Evolutionary conservation across 2,888 invertebrate species (phyloP).

Genomic region (Ormia ochracea): DNA sequence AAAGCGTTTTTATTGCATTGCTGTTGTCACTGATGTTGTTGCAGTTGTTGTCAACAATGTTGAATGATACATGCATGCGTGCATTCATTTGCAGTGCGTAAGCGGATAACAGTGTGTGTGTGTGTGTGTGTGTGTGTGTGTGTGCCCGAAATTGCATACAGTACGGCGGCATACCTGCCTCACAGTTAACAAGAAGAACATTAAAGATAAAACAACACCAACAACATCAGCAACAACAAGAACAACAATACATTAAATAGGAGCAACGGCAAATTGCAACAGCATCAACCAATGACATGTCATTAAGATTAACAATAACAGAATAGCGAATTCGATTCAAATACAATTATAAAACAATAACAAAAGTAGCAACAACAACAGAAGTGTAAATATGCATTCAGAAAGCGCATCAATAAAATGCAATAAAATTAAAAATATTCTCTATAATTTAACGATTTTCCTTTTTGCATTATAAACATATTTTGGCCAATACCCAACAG

Average conservation of each 20-base stretch:
- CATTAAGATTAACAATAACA: slow-evolving; percentile 68
- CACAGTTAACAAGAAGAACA: slow-evolving; percentile 46
- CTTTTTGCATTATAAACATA: slow-evolving; percentile 66
- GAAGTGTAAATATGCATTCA: slow-evolving; percentile 59
- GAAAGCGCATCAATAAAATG: slow-evolving; percentile 59
- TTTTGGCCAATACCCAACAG: slow-evolving; percentile 75
- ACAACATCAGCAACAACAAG: background rate
- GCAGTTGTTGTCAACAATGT: slow-evolving; percentile 49
- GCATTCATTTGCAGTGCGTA: slow-evolving; percentile 9
- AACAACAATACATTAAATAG: background rate
- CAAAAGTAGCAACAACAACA: slow-evolving; percentile 23
- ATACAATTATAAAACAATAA: slow-evolving; percentile 55
- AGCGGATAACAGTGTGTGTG: too few relatives aligned
- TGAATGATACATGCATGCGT: slow-evolving; percentile 44
- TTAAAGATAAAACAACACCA: slow-evolving; percentile 25
- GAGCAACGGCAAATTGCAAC: background rate
- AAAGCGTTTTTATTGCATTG: slow-evolving; percentile 45
- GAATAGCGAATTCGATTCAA: slow-evolving; percentile 57
- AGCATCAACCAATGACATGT: slow-evolving; percentile 73
- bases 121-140: background rate
- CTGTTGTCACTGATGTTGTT: slow-evolving; percentile 14
- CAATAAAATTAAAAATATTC: slow-evolving; percentile 65
- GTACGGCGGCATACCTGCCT: slow-evolving; percentile 48
- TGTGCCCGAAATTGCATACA: slow-evolving; percentile 5
- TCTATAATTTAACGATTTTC: slow-evolving; percentile 54